These are phyloP conservation scores for Cossypha caffra DNA, from an alignment of 2,797 vertebrate species.

Conservation along the genomic window DNA sequence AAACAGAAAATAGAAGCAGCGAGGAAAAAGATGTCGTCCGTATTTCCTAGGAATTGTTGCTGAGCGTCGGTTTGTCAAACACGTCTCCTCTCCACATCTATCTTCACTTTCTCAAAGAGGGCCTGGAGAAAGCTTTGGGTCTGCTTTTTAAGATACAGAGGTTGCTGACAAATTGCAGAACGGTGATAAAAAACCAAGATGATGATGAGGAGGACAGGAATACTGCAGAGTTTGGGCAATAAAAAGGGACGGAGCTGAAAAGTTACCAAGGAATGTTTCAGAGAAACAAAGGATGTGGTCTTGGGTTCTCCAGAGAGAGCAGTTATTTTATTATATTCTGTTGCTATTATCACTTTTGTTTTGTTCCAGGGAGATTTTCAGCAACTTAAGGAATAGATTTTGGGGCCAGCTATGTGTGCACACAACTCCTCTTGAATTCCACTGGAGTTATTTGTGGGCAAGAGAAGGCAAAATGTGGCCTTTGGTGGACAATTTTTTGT, in stretches of 20 bases:
- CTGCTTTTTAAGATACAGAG: slow-evolving; percentile 29
- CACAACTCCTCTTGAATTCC: background rate
- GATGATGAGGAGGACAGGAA: background rate
- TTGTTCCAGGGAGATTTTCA: slow-evolving; percentile 59
- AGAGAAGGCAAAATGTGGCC: background rate
- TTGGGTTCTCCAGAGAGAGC: background rate
- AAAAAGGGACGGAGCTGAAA: slow-evolving; percentile 58
- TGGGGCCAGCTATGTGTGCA: background rate
- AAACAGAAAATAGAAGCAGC: slow-evolving; percentile 56
- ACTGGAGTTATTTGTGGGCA: background rate
- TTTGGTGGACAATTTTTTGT: background rate
- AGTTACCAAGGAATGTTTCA: slow-evolving; percentile 60
- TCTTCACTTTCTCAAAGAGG: slow-evolving; percentile 45
- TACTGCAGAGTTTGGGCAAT: slow-evolving; percentile 5
- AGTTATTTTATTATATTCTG: slow-evolving; percentile 54
- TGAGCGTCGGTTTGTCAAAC: slow-evolving; percentile 60
- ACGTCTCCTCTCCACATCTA: background rate
- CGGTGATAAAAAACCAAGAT: background rate
- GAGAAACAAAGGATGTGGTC: slow-evolving; percentile 63
- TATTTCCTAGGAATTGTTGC: slow-evolving; percentile 62
- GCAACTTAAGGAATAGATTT: slow-evolving; percentile 32
- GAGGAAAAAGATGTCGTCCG: background rate
- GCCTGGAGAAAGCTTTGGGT: slow-evolving; percentile 28
- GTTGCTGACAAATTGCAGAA: slow-evolving; percentile 46
- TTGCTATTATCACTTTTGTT: slow-evolving; percentile 56